Percentiles rank a stretch among this genome's conserved stretches.
Conservation (phyloP, 2,113 vertebrate species). For the Pagrus major region DNA sequence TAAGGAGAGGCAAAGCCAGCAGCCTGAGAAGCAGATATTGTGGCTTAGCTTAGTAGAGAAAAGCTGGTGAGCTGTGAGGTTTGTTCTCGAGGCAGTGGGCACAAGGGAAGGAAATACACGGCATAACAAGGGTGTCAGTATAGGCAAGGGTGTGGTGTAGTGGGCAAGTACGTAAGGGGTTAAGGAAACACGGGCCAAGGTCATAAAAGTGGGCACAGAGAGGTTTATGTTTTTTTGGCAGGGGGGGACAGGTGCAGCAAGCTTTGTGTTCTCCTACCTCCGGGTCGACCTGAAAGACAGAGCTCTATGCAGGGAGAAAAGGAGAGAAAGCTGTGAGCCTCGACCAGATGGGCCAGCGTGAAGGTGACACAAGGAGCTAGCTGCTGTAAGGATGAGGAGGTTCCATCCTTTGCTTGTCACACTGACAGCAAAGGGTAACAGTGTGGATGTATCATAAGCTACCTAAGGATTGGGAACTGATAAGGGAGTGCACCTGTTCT, state of each 20-base stretch:
- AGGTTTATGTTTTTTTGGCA: conserved; percentile 20
- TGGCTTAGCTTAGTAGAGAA: conserved; percentile 56
- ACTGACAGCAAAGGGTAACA: conserved; percentile 21
- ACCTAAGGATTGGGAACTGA: neutral
- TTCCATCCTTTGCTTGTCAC: conserved; percentile 5
- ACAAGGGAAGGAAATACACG: conserved; percentile 54
- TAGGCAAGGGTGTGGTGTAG: conserved; percentile 63
- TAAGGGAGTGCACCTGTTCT: neutral
- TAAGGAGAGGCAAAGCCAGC: conserved; percentile 68
- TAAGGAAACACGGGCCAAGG: conserved; percentile 55
- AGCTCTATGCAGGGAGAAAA: conserved; percentile 81
- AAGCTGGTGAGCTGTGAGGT: conserved; percentile 55
- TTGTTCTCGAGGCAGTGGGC: conserved; percentile 53
- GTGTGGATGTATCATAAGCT: conserved; percentile 2
- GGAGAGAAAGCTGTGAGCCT: conserved; percentile 76
- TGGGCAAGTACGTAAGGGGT: conserved; percentile 59
- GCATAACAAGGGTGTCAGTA: conserved; percentile 74
- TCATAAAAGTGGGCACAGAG: conserved; percentile 49
- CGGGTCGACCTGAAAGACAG: conserved; percentile 84
- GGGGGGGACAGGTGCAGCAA: conserved; percentile 68
- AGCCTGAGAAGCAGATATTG: conserved; percentile 47
- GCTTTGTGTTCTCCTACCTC: conserved; percentile 81
- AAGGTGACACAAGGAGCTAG: conserved; percentile 50
- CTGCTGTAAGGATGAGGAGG: conserved; percentile 32
- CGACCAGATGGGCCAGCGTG: conserved; percentile 40